Base-by-base conservation (phyloP, 2,113 vertebrate genomes). In the Hydrochoerus hydrochaeris region DNA sequence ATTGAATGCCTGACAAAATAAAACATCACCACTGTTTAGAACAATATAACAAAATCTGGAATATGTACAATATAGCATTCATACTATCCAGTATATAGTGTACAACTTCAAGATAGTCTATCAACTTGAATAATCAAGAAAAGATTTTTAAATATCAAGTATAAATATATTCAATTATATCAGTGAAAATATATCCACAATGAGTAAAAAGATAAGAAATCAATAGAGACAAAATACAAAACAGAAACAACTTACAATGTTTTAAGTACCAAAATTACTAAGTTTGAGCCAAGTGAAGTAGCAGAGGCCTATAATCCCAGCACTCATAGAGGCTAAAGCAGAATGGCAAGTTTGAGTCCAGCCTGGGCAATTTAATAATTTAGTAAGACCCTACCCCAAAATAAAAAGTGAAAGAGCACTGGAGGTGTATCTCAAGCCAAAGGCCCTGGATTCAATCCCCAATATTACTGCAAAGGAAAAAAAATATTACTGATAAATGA, bases 1-100 rank as follows among this genome's bases (percentile, higher is more conserved):
- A 77, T n/a, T 49, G 13, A 35, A 52, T 92, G 44, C 28, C 57
- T 81, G 19, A 9, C 30, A 85, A 96, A 90, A 93, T 14, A 90
- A 85, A 96, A 93, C 11, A 88, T 65, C 60, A 95, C 28, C 24
- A 67, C 6, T 95, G 35, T 91, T 65, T 81, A 88, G 65, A 88
- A 49, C 49, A 88, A 88, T 81, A 88, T 26, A 96, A 86, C 41
- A 87, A 93, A 97, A 96, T 60, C 57, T 84, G 95, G 63, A 94
- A 30, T 84, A 30, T 22, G 62, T 65, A 60, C 41, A 75, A 91
- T 80, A 87, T 32, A 65, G 71, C 54, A 82, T 71, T 63, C 62
- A 58, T 28, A 85, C 28, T 52, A 65, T 54, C 44, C 69, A 91
- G 35, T 63, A 95, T 58, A 84, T 17, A 84, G 88, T 44, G 6